A percentile compares a stretch with the other conserved stretches of the same genome.
Conservation (phyloP, 2,797 vertebrate genomes). For the Oryzias sinensis region DNA sequence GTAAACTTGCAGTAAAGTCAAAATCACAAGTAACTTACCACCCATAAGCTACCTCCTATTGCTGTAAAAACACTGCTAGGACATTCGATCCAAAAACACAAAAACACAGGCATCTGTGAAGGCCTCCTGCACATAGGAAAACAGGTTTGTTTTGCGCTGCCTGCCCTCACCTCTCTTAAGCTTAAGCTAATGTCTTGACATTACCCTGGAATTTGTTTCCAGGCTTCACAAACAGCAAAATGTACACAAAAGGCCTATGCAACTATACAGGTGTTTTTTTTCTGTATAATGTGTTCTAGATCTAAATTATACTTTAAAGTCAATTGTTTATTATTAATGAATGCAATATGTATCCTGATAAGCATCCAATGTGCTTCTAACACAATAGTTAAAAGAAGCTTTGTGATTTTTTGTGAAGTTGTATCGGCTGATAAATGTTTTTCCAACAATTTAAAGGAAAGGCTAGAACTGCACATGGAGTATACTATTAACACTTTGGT, state of each 20-base stretch:
- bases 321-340: no score
- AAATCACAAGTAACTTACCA: background rate
- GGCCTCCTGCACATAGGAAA: constrained; percentile 59
- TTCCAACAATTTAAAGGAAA: no score
- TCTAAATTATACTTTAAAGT: no score
- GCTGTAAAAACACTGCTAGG: constrained; percentile 35
- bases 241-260: background rate
- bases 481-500: no score
- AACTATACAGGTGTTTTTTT: background rate
- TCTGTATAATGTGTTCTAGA: background rate
- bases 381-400: no score
- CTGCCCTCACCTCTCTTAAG: constrained; percentile 49
- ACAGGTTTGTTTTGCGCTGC: no score
- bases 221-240: constrained; percentile 17
- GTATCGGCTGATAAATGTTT: no score
- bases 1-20: background rate
- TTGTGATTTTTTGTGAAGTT: no score
- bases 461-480: no score
- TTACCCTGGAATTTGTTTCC: constrained; percentile 50
- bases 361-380: no score
- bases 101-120: constrained; percentile 20
- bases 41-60: constrained; percentile 7
- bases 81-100: constrained; percentile 30
- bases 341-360: no score
- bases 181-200: constrained; percentile 48